A percentile compares a stretch with the other conserved stretches of the same genome.
phyloP scores from a whole-genome alignment of 2,888 invertebrate genomes.

The Cyclophora albipunctata region DNA sequence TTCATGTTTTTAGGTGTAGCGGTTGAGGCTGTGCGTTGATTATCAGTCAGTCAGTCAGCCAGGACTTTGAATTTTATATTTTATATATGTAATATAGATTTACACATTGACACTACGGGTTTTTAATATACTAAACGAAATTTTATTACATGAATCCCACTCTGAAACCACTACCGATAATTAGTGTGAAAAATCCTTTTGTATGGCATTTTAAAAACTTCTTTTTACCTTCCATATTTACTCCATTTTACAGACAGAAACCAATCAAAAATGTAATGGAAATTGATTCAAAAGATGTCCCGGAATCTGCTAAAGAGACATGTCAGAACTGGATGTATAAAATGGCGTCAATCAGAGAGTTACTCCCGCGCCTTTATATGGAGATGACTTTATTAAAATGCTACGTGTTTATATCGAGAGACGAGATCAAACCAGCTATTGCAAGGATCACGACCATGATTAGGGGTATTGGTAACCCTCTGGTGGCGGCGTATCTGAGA shows the following conservation, averaged over 20 bases:
- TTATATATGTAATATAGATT: too few species aligned
- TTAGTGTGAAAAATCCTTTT: too few species aligned
- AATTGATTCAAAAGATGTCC: slow-evolving; percentile 86
- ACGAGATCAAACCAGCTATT: slow-evolving; percentile 84
- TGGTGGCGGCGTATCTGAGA: slow-evolving; percentile 92
- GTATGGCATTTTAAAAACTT: too few species aligned
- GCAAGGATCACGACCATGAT: slow-evolving; percentile 88
- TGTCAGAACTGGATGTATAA: slow-evolving; percentile 99
- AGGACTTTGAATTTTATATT: too few species aligned
- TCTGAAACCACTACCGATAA: too few species aligned
- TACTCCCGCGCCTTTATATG: slow-evolving; percentile 94
- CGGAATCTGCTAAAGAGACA: slow-evolving; percentile 93
- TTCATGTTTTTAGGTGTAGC: too few species aligned
- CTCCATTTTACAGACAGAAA: slow-evolving; percentile 20
- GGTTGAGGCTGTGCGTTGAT: too few species aligned
- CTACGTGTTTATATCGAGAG: slow-evolving; percentile 87
- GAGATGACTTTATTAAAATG: slow-evolving; percentile 95
- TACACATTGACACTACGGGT: too few species aligned
- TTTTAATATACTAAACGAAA: too few species aligned
- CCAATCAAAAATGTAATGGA: slow-evolving; percentile 35
- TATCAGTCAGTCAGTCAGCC: too few species aligned
- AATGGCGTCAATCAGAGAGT: slow-evolving; percentile 96
- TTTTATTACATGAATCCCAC: too few species aligned
- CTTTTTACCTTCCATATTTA: too few species aligned
- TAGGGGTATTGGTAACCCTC: slow-evolving; percentile 94